Evolutionary conservation across 2,797 vertebrate genomes (phyloP).

Genomic region (Acanthiza pusilla): DNA sequence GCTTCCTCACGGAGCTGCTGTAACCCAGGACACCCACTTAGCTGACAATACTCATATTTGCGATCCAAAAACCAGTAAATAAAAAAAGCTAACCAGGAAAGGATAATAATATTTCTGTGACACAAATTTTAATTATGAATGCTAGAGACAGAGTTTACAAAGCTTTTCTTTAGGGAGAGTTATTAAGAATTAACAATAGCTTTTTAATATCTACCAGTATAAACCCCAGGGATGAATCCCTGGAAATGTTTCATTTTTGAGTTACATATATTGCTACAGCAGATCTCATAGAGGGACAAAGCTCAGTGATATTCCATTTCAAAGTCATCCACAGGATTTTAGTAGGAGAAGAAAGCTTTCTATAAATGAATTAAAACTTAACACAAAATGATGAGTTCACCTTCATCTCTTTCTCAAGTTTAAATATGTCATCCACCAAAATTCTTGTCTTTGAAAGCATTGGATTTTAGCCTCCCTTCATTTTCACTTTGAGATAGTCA

Average conservation of each 20-base stretch:
- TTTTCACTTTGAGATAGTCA: not conserved
- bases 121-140: not conserved
- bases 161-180: not conserved
- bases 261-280: not conserved
- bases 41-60: not conserved
- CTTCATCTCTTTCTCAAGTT: conserved; percentile 11
- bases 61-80: not conserved
- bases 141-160: not conserved
- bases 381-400: not conserved
- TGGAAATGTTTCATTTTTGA: conserved; percentile 25
- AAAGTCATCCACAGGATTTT: conserved; percentile 14
- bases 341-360: conserved; percentile 28
- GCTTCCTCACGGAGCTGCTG: conserved; percentile 90
- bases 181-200: not conserved
- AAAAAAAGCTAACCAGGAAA: not conserved
- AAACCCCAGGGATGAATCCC: not conserved
- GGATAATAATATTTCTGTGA: not conserved
- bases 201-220: not conserved
- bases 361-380: conserved; percentile 23
- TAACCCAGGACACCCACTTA: not conserved
- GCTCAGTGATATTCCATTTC: not conserved
- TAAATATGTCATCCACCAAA: not conserved
- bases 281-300: not conserved
- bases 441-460: not conserved
- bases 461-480: not conserved